Conservation (phyloP, 2,888 invertebrate species). For the Drosophila nr. perissopoda region DNA sequence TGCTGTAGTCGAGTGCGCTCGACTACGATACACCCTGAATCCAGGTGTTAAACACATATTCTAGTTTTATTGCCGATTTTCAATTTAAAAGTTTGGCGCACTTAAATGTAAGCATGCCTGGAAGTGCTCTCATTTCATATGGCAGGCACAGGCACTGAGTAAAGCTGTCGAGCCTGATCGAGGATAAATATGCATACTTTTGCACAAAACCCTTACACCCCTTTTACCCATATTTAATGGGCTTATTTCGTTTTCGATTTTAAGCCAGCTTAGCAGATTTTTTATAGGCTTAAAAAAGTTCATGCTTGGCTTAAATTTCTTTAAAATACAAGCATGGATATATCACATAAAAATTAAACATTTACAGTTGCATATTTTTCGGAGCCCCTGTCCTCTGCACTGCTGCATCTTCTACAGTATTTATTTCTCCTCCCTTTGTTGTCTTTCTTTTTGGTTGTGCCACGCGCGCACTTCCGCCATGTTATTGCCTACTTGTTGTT, state of each 20-base stretch:
- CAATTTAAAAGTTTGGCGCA: not conserved
- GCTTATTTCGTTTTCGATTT: not conserved
- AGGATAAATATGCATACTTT: not conserved
- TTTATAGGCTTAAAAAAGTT: not conserved
- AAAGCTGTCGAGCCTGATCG: not conserved
- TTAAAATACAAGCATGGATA: not conserved
- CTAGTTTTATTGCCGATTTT: not conserved
- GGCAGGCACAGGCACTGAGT: not conserved
- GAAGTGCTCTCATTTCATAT: not conserved
- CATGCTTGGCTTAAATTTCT: not conserved
- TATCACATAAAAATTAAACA: slow-evolving; percentile 30
- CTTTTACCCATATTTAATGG: not conserved
- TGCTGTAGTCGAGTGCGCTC: not conserved
- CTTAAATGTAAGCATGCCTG: not conserved
- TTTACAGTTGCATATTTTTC: slow-evolving; percentile 61
- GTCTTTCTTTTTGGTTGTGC: slow-evolving; percentile 52
- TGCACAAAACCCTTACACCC: not conserved
- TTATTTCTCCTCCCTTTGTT: slow-evolving; percentile 21
- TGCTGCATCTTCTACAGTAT: slow-evolving; percentile 52
- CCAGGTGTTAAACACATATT: not conserved
- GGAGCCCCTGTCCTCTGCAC: slow-evolving; percentile 27
- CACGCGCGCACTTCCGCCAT: slow-evolving; percentile 74
- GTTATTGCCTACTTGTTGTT: slow-evolving; percentile 61
- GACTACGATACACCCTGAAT: not conserved
- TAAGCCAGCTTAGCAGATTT: not conserved